These are phyloP conservation scores for Pteropus rufus DNA, from an alignment of 2,797 vertebrate genomes.

Conservation along the genomic window DNA sequence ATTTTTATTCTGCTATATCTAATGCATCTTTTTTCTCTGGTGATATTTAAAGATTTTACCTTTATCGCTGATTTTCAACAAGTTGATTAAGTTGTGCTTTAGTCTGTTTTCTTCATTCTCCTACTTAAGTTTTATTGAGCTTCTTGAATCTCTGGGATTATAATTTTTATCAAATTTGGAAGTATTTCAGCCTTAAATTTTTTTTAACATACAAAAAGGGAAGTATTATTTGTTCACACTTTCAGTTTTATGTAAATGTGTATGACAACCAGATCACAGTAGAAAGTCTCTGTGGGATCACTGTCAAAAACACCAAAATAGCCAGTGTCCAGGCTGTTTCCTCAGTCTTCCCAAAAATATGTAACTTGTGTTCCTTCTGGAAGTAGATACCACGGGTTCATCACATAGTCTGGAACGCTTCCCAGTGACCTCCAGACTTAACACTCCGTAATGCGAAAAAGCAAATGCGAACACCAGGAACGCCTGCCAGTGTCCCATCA, in stretches of 20 bases:
- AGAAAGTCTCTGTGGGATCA: background rate
- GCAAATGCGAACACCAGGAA: background rate
- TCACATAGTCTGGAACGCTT: accelerated
- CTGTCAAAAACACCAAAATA: background rate
- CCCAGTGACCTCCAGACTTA: background rate
- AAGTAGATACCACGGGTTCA: background rate
- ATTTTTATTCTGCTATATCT: background rate
- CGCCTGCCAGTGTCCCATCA: too few relatives aligned
- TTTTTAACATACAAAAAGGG: too few relatives aligned
- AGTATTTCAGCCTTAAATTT: background rate
- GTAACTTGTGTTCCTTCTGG: background rate
- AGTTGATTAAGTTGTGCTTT: background rate
- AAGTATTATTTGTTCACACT: background rate
- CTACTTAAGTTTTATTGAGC: background rate
- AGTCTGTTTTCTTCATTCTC: background rate
- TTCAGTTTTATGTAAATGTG: too few relatives aligned
- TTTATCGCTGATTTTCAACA: background rate
- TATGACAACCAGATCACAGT: background rate
- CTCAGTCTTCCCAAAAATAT: background rate
- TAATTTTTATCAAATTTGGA: background rate
- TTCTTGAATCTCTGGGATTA: background rate
- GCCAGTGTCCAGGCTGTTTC: background rate
- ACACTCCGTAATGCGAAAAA: background rate
- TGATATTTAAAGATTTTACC: background rate
- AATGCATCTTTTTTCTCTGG: background rate